Evolutionary conservation across 2,888 invertebrate species (phyloP), one percentile per base, ranked within the genome.

Genomic region (Rhagonycha lutea): DNA sequence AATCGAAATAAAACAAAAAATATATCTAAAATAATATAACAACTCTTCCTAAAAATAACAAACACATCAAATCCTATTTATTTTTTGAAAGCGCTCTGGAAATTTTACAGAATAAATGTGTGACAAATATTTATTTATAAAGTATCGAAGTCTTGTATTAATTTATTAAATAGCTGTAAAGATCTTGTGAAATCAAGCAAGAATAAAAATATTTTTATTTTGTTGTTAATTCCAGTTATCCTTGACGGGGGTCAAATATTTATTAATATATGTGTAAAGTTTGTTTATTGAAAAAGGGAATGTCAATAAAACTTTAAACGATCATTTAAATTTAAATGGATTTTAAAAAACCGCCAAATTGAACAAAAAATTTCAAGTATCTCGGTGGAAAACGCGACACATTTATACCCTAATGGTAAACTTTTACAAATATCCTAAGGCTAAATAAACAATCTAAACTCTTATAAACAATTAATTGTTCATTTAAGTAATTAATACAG

Each of bases 221-320:
- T 65, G 61, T 73, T 69, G 63, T 73, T 69, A 63, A 14, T 68
- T 62, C 61, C 32, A 14, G 73, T 69, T 73, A 73, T 73, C 73
- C 73, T 73, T 73, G 73, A 69, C 63, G 69, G 69, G 63, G 73
- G 73, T 73, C 73, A 73, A 73, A 12, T 63, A 63, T 72, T 68
- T 28, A 28, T 28, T 26, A 68, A 61, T 72, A 72, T 28, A 61
- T 61, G 72, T 65, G 28, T 72, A 28, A 68, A 61, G 28, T 68
- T 67, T 72, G 28, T 68, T 68, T 68, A 60, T 1, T n/a, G n/a
- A 47, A n/a, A 47, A 47, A 7, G 47, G n/a, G 12, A 47, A 47
- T 47, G 47, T 28, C 8, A 28, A 9, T 8, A 8, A 28, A 28
- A 28, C 28, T 28, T 28, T 8, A 28, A 28, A 28, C 8, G 28